Conservation (phyloP, 2,797 vertebrate genomes). For the Spinus olivaceus region DNA sequence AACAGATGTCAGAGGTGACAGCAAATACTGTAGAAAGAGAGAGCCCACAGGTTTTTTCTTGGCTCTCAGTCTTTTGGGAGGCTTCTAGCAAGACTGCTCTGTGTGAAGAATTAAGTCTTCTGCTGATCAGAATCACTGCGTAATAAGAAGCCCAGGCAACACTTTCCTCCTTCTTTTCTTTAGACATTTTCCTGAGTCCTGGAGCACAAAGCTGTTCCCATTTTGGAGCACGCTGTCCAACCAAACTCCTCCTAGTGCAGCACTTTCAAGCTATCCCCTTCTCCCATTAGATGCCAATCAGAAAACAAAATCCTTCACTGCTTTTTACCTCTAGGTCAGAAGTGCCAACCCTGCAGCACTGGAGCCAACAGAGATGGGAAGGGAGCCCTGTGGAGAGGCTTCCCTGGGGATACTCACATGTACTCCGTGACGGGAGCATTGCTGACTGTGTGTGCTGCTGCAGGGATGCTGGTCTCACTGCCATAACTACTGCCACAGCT, state of each 20-base stretch:
- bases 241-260: background rate
- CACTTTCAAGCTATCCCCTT: background rate
- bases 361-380: background rate
- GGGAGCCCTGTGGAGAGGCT: background rate
- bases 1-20: background rate
- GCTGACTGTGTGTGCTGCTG: conserved; percentile 97
- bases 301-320: background rate
- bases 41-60: background rate
- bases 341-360: background rate
- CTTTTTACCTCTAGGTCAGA: background rate
- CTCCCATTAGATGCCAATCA: background rate
- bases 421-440: conserved; percentile 98
- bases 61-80: background rate
- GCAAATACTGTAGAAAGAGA: background rate
- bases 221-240: background rate
- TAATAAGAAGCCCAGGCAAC: background rate
- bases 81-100: background rate
- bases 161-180: background rate
- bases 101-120: background rate
- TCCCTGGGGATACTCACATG: conserved; percentile 84
- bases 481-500: conserved; percentile 99
- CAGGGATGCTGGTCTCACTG: conserved; percentile 96
- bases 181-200: background rate
- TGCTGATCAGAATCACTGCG: background rate
- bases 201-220: background rate